Percentiles rank a stretch among this genome's conserved stretches.
Evolutionary conservation across 2,888 invertebrate species (phyloP).

Genomic region (Lasioglossum oenotherae): DNA sequence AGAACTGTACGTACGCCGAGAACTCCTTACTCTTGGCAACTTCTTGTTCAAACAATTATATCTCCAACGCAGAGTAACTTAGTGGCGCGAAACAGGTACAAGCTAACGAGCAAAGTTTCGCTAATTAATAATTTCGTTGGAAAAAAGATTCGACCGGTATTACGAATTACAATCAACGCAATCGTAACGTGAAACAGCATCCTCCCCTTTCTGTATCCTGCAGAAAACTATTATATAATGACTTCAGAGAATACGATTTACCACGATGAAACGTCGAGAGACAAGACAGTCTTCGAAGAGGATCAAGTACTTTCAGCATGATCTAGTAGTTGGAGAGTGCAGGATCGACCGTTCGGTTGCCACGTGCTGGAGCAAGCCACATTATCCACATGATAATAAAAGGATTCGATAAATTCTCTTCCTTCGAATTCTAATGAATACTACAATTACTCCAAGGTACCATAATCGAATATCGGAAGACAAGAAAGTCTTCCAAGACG

Average conservation of each 20-base stretch:
- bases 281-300: not conserved
- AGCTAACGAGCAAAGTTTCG: conserved; percentile 11
- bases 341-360: no score
- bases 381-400: no score
- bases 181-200: not conserved
- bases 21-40: conserved; percentile 5
- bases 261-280: not conserved
- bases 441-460: no score
- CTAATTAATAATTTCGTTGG: conserved; percentile 6
- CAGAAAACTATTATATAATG: not conserved
- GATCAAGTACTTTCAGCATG: not conserved
- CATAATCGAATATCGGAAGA: not conserved
- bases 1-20: not conserved
- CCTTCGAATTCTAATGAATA: no score
- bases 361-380: no score
- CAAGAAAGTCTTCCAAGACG: not conserved
- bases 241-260: not conserved
- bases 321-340: not conserved
- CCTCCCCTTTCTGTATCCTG: not conserved
- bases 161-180: not conserved
- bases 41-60: conserved; percentile 18
- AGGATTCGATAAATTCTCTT: no score
- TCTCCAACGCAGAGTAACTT: conserved; percentile 10
- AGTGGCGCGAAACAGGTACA: conserved; percentile 7
- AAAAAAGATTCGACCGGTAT: not conserved